phyloP scores from a whole-genome alignment of 1,140 invertebrate genomes.

The Copidosoma floridanum region DNA sequence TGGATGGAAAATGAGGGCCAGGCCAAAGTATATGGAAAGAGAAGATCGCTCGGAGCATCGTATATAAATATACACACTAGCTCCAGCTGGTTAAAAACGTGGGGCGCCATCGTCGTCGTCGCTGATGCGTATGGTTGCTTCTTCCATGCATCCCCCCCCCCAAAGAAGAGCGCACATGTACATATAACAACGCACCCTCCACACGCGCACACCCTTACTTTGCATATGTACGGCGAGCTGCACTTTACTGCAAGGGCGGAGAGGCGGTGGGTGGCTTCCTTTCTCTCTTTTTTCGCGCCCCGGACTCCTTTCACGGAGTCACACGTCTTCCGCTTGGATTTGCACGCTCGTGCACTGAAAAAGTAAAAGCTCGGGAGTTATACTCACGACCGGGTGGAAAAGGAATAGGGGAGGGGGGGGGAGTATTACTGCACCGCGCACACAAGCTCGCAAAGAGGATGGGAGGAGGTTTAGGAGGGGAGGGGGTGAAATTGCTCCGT shows the following conservation, averaged over 20 bases:
- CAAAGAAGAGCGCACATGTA: no score
- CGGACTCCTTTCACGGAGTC: neutral
- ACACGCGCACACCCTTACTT: neutral
- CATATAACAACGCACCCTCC: neutral
- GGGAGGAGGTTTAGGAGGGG: no score
- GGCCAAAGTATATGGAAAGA: neutral
- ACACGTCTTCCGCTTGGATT: constrained; percentile 3
- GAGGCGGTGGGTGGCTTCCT: no score
- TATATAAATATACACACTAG: no score
- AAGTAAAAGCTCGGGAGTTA: neutral
- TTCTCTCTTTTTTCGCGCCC: neutral
- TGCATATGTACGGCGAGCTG: neutral
- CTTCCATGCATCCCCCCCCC: no score
- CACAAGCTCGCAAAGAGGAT: no score
- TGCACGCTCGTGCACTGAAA: neutral
- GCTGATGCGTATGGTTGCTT: neutral
- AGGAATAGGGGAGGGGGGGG: no score
- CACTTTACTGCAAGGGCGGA: constrained; percentile 3
- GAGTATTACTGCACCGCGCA: no score
- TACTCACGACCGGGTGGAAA: no score
- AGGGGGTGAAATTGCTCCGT: neutral
- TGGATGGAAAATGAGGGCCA: neutral
- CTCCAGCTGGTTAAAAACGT: constrained; percentile 8
- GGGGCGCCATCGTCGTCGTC: neutral
- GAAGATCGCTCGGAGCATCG: constrained; percentile 3